Conservation (phyloP, 1,140 invertebrate species). For the Drosophila nasuta region DNA sequence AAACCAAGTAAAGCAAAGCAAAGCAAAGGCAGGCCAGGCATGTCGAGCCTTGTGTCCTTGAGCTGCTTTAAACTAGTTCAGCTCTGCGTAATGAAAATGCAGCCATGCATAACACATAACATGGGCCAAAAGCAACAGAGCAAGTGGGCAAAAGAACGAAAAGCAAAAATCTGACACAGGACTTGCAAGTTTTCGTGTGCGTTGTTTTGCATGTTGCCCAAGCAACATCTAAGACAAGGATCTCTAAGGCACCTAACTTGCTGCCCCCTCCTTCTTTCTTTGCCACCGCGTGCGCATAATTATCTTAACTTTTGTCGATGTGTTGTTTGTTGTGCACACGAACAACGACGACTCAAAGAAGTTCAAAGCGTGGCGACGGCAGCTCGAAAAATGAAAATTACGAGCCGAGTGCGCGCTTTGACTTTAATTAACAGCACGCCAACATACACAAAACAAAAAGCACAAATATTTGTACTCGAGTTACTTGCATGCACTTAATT, state of each 20-base stretch:
- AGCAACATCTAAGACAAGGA: slow-evolving; percentile 34
- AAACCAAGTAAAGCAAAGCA: no score
- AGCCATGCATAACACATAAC: slow-evolving; percentile 65
- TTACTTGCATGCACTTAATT: slow-evolving; percentile 72
- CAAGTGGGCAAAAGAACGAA: slow-evolving; percentile 12
- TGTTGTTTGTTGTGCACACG: slow-evolving; percentile 1
- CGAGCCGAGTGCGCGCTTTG: slow-evolving; percentile 11
- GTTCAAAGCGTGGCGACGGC: slow-evolving; percentile 58
- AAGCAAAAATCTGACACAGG: slow-evolving; percentile 35
- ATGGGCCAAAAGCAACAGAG: slow-evolving; percentile 41
- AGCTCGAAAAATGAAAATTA: slow-evolving; percentile 15
- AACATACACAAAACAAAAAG: slow-evolving; percentile 52
- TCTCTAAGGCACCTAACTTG: slow-evolving; percentile 17
- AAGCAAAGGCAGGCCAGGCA: slow-evolving; percentile 7
- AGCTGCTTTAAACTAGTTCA: slow-evolving; percentile 70
- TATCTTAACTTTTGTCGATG: slow-evolving; percentile 63
- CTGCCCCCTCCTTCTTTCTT: slow-evolving; percentile 21
- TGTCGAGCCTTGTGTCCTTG: slow-evolving; percentile 63
- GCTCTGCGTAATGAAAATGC: slow-evolving; percentile 73
- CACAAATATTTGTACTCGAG: slow-evolving; percentile 15
- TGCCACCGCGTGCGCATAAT: slow-evolving; percentile 51
- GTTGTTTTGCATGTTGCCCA: slow-evolving; percentile 49
- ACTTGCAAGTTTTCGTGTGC: slow-evolving; percentile 44
- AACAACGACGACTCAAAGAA: slow-evolving; percentile 37
- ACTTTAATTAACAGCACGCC: slow-evolving; percentile 72